These are phyloP conservation scores for Sarcophaga carnaria DNA, from an alignment of 2,888 invertebrate species.

Conservation along the genomic window DNA sequence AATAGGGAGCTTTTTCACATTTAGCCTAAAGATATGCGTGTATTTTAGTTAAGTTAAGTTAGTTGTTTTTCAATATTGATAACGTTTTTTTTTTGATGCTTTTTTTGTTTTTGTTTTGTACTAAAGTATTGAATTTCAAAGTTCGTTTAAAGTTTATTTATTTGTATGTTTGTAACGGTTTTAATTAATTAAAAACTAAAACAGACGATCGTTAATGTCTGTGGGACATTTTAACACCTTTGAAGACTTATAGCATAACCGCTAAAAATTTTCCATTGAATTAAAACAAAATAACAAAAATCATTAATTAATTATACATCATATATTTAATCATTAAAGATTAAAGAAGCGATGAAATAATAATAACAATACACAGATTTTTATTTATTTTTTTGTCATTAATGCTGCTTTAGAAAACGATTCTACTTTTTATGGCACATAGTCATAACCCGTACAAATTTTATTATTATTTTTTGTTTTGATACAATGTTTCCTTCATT, in stretches of 20 bases:
- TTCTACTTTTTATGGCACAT: neutral
- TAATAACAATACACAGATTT: neutral
- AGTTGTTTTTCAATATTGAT: no score
- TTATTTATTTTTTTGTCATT: neutral
- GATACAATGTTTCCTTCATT: constrained; percentile 2
- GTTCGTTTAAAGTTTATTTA: no score
- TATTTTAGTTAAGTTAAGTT: no score
- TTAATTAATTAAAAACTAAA: neutral
- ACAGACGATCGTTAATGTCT: neutral
- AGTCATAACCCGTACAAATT: constrained; percentile 3
- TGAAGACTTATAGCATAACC: neutral
- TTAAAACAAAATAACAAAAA: constrained; percentile 9
- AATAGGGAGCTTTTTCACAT: no score
- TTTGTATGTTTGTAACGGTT: no score
- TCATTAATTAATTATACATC: constrained; percentile 5
- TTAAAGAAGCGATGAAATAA: neutral
- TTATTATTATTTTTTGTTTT: neutral
- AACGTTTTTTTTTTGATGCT: no score
- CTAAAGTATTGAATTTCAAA: no score
- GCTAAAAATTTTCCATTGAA: neutral
- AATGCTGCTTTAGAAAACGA: neutral
- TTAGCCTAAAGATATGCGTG: no score
- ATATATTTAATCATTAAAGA: constrained; percentile 9
- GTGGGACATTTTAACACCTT: constrained; percentile 18
- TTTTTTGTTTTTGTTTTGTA: no score